These are phyloP conservation scores for Athrips mouffetella DNA, from an alignment of 2,888 invertebrate genomes.

Conservation along the genomic window DNA sequence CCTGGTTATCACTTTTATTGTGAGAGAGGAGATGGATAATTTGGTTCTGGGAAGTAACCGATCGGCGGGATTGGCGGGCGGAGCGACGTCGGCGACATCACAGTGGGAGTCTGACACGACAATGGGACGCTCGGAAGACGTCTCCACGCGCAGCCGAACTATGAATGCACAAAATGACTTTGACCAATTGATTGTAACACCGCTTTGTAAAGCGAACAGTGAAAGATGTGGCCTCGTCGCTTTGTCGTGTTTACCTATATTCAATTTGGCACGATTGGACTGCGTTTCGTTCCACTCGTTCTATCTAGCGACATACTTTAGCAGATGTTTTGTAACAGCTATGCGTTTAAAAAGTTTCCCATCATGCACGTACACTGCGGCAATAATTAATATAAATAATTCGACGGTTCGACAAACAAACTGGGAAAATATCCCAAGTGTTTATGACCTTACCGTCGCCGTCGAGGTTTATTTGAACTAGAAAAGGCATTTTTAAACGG, in stretches of 20 bases:
- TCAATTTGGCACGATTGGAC: constrained; percentile 32
- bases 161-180: constrained; percentile 62
- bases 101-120: constrained; percentile 60
- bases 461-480: constrained; percentile 52
- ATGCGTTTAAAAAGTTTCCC: background rate
- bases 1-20: constrained; percentile 25
- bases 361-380: background rate
- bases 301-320: constrained; percentile 20
- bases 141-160: constrained; percentile 42
- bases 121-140: constrained; percentile 58
- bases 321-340: background rate
- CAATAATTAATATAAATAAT: background rate
- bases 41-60: constrained; percentile 41
- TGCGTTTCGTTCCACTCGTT: constrained; percentile 27
- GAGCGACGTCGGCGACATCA: constrained; percentile 52
- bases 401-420: background rate
- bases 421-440: constrained; percentile 30
- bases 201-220: constrained; percentile 46
- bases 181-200: constrained; percentile 73
- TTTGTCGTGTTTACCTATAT: constrained; percentile 41
- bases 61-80: constrained; percentile 41
- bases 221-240: constrained; percentile 39
- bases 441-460: constrained; percentile 43
- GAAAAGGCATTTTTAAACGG: constrained; percentile 55
- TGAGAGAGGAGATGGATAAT: constrained; percentile 26